phyloP scores from a whole-genome alignment of 2,797 vertebrate genomes.

The Tenualosa thibaudeaui region DNA sequence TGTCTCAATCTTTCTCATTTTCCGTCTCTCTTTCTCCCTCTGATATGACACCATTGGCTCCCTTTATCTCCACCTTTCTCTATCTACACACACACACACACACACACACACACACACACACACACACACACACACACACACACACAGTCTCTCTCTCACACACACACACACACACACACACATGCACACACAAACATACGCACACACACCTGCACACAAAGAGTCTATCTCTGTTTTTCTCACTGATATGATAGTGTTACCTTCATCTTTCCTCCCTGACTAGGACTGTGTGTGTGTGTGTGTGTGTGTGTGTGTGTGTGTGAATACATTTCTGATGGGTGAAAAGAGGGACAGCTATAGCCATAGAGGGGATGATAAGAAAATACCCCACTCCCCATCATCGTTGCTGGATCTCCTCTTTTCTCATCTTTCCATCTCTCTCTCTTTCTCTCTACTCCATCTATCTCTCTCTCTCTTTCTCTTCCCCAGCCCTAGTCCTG shows the following conservation, averaged over 20 bases:
- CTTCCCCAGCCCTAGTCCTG: constrained; percentile 25
- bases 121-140: background rate
- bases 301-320: background rate
- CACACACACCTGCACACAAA: background rate
- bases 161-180: background rate
- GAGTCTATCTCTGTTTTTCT: background rate
- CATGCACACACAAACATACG: background rate
- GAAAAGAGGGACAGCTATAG: constrained; percentile 10
- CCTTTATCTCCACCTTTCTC: constrained; percentile 23
- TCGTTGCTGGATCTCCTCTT: background rate
- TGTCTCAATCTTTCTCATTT: constrained; percentile 24
- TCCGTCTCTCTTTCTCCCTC: constrained; percentile 24
- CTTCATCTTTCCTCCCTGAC: background rate
- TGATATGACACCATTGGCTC: constrained; percentile 13
- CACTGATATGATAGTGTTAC: constrained; percentile 19
- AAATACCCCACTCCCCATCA: constrained; percentile 27
- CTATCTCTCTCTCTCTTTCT: background rate
- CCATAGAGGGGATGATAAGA: constrained; percentile 30
- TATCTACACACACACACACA: background rate
- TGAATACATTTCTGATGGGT: constrained; percentile 12
- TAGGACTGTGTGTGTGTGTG: constrained; percentile 7
- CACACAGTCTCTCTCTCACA: background rate
- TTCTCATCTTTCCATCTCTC: background rate
- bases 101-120: background rate
- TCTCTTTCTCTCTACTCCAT: background rate